Percentiles rank a stretch among this genome's conserved stretches.
Evolutionary conservation across 2,113 vertebrate species (phyloP).

Genomic region (Progne subis): DNA sequence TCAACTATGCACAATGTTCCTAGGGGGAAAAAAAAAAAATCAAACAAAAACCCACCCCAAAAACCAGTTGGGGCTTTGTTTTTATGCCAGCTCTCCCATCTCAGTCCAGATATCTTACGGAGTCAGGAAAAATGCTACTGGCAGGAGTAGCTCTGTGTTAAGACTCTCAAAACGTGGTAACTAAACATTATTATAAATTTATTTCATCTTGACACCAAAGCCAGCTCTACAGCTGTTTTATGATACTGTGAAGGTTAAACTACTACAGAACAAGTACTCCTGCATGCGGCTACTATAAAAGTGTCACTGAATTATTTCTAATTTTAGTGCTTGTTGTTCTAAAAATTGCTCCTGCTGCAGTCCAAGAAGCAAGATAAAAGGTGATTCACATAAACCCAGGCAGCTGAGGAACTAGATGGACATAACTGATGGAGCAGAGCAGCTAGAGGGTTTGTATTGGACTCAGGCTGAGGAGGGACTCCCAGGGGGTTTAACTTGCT

Average conservation of each 20-base stretch:
- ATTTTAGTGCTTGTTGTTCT: constrained; percentile 33
- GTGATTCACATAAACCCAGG: constrained; percentile 14
- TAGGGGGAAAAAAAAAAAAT: neutral
- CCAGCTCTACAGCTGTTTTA: constrained; percentile 45
- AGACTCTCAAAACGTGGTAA: neutral
- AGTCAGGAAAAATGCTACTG: neutral
- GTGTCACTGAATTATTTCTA: constrained; percentile 58
- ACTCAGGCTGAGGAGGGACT: neutral
- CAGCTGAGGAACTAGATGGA: neutral
- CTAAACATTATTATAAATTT: constrained; percentile 42
- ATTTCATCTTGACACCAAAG: constrained; percentile 50
- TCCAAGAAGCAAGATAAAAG: constrained; percentile 49
- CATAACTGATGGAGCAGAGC: neutral
- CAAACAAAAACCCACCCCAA: neutral
- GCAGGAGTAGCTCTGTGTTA: neutral
- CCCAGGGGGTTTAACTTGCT: neutral
- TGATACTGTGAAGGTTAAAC: constrained; percentile 42
- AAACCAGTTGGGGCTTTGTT: neutral
- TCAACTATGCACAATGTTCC: neutral
- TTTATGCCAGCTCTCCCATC: neutral
- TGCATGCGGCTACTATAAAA: constrained; percentile 32
- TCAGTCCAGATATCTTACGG: neutral
- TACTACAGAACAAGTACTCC: constrained; percentile 3
- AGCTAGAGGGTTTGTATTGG: neutral
- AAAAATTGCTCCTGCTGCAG: constrained; percentile 18